Base-by-base conservation (phyloP, 2,797 vertebrate species). In the Cottoperca gobio region DNA sequence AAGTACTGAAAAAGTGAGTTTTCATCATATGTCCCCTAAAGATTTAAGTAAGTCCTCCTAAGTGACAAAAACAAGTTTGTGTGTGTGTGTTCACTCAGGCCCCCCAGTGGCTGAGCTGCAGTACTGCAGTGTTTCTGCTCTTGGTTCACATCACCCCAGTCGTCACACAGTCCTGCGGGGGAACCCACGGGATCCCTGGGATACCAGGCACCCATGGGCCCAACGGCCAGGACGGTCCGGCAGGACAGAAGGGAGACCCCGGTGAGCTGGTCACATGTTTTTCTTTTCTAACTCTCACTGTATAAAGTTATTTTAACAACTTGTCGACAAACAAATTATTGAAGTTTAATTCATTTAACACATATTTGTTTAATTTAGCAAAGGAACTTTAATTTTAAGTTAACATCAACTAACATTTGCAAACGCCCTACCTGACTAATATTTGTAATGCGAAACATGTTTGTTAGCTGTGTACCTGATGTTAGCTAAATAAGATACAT, bases 231-330 rank as follows among this genome's bases (percentile, higher is more conserved):
- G 70, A 92, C 0, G 91, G 91, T 1, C 10, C 2, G 2, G 87
- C 59, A 35, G 92, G 92, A 68, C 71, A 63, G 6, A 85, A 68
- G 13, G 92, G 92, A 58, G 90, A 93, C 40, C 60, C 75, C 1
- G 92, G 92, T 93, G 69, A 87, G 78, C 11, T 42, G 4, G n/a
- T n/a, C n/a, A n/a, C n/a, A 16, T 24, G 21, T 19, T 54, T n/a
- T 40, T 57, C 9, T 42, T 50, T 16, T 58, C 12, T 37, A 58
- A 57, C 24, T 28, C 28, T 39, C 12, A 19, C n/a, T 33, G 31
- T 33, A 12, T 23, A 48, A 23, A 23, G 12, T n/a, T 4, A 33
- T 26, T 16, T 50, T 50, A 13, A 26, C 46, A 9, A 46, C n/a
- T 6, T 16, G 40, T 10, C 13, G 14, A 42, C n/a, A n/a, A n/a